phyloP scores from a whole-genome alignment of 1,140 invertebrate genomes.

The Harpegnathos saltator region DNA sequence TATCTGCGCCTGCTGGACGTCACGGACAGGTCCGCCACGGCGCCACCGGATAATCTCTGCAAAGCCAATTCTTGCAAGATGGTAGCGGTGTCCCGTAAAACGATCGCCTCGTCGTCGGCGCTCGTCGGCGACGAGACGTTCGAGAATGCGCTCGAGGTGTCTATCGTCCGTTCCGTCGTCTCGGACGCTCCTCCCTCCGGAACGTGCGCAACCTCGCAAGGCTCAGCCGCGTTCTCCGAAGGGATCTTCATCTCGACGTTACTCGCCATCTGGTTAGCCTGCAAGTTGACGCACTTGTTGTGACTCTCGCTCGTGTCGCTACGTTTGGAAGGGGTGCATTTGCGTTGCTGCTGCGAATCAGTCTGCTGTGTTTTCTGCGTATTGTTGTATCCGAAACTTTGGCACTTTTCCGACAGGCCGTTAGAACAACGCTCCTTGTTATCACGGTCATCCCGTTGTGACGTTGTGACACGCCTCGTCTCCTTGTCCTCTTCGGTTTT shows the following conservation, averaged over 20 bases:
- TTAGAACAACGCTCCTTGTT: slow-evolving; percentile 44
- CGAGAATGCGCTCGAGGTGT: slow-evolving; percentile 78
- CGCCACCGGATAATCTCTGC: slow-evolving; percentile 81
- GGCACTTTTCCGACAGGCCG: slow-evolving; percentile 71
- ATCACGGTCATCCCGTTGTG: slow-evolving; percentile 6
- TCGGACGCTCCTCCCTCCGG: slow-evolving; percentile 81
- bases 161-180: slow-evolving; percentile 69
- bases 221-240: slow-evolving; percentile 82
- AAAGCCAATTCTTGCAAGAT: slow-evolving; percentile 83
- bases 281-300: slow-evolving; percentile 73
- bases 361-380: slow-evolving; percentile 73
- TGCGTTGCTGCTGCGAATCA: slow-evolving; percentile 69
- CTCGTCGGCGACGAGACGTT: slow-evolving; percentile 78
- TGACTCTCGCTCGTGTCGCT: slow-evolving; percentile 52
- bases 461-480: slow-evolving; percentile 18
- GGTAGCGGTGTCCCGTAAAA: slow-evolving; percentile 81
- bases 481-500: slow-evolving; percentile 46
- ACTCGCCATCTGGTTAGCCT: slow-evolving; percentile 66
- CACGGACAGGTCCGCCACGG: slow-evolving; percentile 67
- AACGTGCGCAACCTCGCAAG: slow-evolving; percentile 80
- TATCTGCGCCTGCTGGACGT: slow-evolving; percentile 72
- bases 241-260: slow-evolving; percentile 79
- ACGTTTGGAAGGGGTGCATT: slow-evolving; percentile 66
- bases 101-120: slow-evolving; percentile 78
- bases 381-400: slow-evolving; percentile 72